These are phyloP conservation scores for Drosophila birchii DNA, from an alignment of 2,888 invertebrate genomes.

Conservation along the genomic window DNA sequence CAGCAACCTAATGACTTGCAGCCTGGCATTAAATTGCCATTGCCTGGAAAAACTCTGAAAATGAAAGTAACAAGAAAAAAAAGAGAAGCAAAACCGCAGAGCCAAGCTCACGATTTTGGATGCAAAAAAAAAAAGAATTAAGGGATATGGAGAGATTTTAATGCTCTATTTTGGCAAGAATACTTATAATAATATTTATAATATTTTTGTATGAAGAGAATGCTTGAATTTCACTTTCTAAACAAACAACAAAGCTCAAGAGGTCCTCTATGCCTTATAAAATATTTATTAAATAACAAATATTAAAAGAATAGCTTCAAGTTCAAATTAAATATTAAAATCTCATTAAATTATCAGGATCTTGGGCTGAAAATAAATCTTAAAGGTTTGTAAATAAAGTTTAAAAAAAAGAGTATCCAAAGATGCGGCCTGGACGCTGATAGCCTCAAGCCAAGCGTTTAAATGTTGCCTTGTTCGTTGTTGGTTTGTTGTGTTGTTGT, in stretches of 20 bases:
- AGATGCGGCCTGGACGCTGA: slow-evolving; percentile 1
- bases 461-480: slow-evolving; percentile 48
- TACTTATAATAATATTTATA: no score
- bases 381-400: no score
- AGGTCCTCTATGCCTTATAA: neutral
- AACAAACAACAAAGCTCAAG: neutral
- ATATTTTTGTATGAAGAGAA: neutral
- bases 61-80: slow-evolving; percentile 27
- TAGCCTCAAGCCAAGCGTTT: slow-evolving; percentile 23
- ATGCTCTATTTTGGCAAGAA: slow-evolving; percentile 12
- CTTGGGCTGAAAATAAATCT: no score
- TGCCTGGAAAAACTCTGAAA: slow-evolving; percentile 46
- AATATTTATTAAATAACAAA: neutral
- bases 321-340: neutral
- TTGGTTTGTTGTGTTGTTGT: slow-evolving; percentile 20
- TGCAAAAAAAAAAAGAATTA: slow-evolving; percentile 20
- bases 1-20: slow-evolving; percentile 53
- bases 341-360: neutral
- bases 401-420: slow-evolving; percentile 9
- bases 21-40: slow-evolving; percentile 55
- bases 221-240: neutral
- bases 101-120: slow-evolving; percentile 30
- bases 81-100: slow-evolving; percentile 8
- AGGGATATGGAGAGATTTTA: neutral
- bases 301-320: neutral